A percentile compares a stretch with the other conserved stretches of the same genome.
phyloP scores from a whole-genome alignment of 2,888 invertebrate genomes.

The Globia sparganii region DNA sequence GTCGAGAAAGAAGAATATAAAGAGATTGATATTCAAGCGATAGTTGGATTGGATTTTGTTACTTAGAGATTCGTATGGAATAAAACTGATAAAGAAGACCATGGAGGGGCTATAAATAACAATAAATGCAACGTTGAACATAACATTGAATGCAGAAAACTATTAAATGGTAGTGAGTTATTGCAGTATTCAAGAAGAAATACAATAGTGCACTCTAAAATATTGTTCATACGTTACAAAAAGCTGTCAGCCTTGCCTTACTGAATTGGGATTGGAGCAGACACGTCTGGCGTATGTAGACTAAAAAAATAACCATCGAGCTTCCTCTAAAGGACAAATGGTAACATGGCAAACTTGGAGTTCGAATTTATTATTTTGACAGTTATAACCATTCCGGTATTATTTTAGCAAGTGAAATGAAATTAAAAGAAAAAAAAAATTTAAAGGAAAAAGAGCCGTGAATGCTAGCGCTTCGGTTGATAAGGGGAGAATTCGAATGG shows the following conservation, averaged over 20 bases:
- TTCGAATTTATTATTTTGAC: neutral
- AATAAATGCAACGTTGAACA: too few species aligned
- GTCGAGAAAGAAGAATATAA: slow-evolving; percentile 1
- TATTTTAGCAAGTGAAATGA: neutral
- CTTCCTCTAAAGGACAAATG: slow-evolving; percentile 19
- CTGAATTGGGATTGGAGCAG: slow-evolving; percentile 18
- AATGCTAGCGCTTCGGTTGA: neutral
- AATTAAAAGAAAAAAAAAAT: neutral
- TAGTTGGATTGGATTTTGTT: neutral
- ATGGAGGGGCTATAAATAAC: too few species aligned
- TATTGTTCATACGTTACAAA: neutral
- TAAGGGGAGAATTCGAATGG: neutral
- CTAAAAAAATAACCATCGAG: slow-evolving; percentile 36
- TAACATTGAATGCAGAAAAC: neutral
- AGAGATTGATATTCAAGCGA: neutral
- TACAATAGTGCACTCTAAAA: neutral
- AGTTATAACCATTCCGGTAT: neutral
- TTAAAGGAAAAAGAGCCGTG: too few species aligned
- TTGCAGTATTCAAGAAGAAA: neutral
- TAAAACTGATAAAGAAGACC: neutral
- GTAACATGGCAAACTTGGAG: neutral
- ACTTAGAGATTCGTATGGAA: neutral
- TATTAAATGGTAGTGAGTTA: neutral
- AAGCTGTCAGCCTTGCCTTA: neutral
- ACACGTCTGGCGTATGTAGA: slow-evolving; percentile 25